Evolutionary conservation across 1,140 invertebrate genomes (phyloP), one percentile per base, ranked within the genome.

Genomic region (Rhopalosiphum padi): DNA sequence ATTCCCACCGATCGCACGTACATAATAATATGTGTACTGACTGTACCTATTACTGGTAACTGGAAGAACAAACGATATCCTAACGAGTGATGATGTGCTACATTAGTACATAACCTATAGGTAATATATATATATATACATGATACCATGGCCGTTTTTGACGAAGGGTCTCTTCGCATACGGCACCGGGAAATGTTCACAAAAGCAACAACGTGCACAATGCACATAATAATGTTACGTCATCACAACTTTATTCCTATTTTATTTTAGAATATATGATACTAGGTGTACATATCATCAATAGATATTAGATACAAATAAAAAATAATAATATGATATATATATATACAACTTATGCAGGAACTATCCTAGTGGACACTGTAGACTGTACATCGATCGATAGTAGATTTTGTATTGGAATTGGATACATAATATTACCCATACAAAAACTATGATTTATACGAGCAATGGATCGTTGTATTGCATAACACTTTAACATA

Each of bases 21-120:
- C n/a, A 51, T n/a, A 85, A 8, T 85, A 25, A n/a, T 87, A 87
- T 87, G 77, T 83, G 77, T 83, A 83, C 25, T 0, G 5, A 30
- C 37, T 83, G 35, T 37, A 83, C 8, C 7, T 60, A 30, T 83
- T 83, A 77, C n/a, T n/a, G 11, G 60, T 77, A 77, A 86, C 37
- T 43, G 41, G 30, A 35, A 35, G 15, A 88, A 88, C 86, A 88
- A 88, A 88, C 86, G 46, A 88, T 51, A 51, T 88, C 46, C 30
- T 88, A 88, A 88, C 86, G 86, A 88, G 86, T 35, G 35, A 41
- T 83, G 35, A 85, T 25, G 60, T 68, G n/a, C 30, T 77, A 35
- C 60, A 77, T 18, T 37, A 41, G 41, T 41, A 41, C 41, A 41
- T 41, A 3, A 41, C 41, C 3, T 41, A 41, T 41, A 41, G 3